These are phyloP conservation scores for Salmo trutta DNA, from an alignment of 2,797 vertebrate species.

Conservation along the genomic window DNA sequence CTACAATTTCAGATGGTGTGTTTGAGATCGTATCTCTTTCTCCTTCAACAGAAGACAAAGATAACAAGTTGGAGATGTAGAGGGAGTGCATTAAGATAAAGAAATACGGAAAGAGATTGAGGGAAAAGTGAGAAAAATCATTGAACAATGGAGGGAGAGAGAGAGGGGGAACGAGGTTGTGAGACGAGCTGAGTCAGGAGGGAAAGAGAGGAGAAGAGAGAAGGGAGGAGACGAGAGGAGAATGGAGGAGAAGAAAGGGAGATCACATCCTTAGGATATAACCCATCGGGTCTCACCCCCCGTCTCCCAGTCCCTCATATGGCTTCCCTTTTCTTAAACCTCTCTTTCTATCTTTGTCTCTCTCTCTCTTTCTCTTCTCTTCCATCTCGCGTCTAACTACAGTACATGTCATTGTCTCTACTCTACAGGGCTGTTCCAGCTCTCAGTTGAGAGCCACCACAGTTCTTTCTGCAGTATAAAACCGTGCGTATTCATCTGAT, in stretches of 20 bases:
- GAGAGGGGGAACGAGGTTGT: slow-evolving; percentile 1
- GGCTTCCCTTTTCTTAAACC: slow-evolving; percentile 32
- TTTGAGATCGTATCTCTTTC: background rate
- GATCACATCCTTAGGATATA: background rate
- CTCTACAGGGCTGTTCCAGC: slow-evolving; percentile 12
- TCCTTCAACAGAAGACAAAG: background rate
- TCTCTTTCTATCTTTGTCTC: slow-evolving; percentile 20
- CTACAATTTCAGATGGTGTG: background rate
- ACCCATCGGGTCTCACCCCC: slow-evolving; percentile 47
- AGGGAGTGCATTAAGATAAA: slow-evolving; percentile 8
- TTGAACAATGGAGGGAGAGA: slow-evolving; percentile 7
- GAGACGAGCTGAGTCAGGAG: background rate
- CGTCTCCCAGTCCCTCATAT: slow-evolving; percentile 48
- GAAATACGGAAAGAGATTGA: background rate
- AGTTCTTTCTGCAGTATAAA: slow-evolving; percentile 18
- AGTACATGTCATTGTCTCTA: slow-evolving; percentile 71
- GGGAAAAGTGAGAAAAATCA: background rate
- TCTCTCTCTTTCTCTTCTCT: too few relatives aligned
- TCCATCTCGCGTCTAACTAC: slow-evolving; percentile 47
- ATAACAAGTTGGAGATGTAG: background rate
- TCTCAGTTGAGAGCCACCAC: background rate
- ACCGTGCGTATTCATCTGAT: slow-evolving; percentile 8
- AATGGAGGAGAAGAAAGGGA: background rate
- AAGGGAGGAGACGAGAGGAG: too few relatives aligned
- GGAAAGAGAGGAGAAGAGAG: too few relatives aligned